Evolutionary conservation across 1,140 invertebrate genomes (phyloP).

Genomic region (Riptortus pedestris): DNA sequence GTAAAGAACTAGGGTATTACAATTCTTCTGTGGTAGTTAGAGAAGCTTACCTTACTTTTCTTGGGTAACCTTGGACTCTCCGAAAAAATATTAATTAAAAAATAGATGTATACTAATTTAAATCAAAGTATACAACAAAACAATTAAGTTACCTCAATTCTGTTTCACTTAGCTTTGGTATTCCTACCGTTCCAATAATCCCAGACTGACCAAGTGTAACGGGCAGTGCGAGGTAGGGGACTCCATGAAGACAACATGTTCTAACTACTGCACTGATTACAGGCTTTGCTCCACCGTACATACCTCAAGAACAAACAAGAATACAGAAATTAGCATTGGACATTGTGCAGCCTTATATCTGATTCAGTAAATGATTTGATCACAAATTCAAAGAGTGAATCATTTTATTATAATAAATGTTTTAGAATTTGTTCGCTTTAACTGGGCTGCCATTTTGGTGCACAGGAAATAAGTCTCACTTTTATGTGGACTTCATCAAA

Average conservation of each 20-base stretch:
- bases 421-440: no score
- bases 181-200: neutral
- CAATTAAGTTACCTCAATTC: slow-evolving; percentile 20
- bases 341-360: neutral
- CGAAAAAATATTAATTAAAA: no score
- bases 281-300: neutral
- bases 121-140: no score
- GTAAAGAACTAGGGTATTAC: no score
- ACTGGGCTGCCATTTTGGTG: no score
- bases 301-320: neutral
- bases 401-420: neutral
- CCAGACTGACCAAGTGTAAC: slow-evolving; percentile 18
- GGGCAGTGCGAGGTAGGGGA: slow-evolving; percentile 20
- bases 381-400: neutral
- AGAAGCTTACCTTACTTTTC: no score
- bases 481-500: no score
- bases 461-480: no score
- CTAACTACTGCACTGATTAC: neutral
- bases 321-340: neutral
- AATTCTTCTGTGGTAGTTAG: no score
- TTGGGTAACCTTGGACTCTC: no score
- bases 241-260: neutral
- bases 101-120: no score
- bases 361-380: neutral
- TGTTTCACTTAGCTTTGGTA: slow-evolving; percentile 11